Evolutionary conservation across 2,888 invertebrate species (phyloP), one percentile per base, ranked within the genome.

Genomic region (Phalera bucephala): DNA sequence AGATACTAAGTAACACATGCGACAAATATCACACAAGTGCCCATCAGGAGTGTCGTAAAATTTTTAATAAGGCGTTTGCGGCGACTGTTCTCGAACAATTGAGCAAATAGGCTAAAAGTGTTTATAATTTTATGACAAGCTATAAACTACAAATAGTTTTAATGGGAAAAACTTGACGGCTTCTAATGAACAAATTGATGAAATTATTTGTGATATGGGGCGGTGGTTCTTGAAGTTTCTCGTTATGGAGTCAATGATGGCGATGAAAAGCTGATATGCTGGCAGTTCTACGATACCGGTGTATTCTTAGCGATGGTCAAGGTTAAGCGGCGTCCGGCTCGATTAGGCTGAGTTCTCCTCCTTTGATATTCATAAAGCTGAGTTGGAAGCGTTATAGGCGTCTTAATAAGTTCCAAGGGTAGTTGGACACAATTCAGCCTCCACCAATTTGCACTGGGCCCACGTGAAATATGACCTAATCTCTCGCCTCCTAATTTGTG

Each of bases 91-190:
- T 1, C 27, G 1, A 14, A 12, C 25, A 41, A 40, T 55, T 50
- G 45, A 14, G 31, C 32, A 34, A 45, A 47, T 59, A 11, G 37
- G 29, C 10, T 17, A 26, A 14, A 40, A 38, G 11, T 44, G 38
- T 19, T 36, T 29, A 30, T 12, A 11, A 38, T 15, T 40, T 39
- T 30, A 19, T 40, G 31, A 27, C 32, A 33, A 10, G 25, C 40
- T 36, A 55, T 53, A 47, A 50, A 53, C 20, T 21, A 47, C 37
- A 57, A 61, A 57, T 43, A 37, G 21, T 29, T 12, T 27, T 36
- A 31, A 35, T 43, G 15, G 28, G 42, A 54, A 53, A 41, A 35
- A 29, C 22, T 17, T 43, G 40, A 40, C 46, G 46, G 35, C 27
- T 37, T 29, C 19, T 26, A 39, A 29, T 32, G 25, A 48, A 37